Evolutionary conservation across 2,113 vertebrate genomes (phyloP).

Genomic region (Microtus montanus): DNA sequence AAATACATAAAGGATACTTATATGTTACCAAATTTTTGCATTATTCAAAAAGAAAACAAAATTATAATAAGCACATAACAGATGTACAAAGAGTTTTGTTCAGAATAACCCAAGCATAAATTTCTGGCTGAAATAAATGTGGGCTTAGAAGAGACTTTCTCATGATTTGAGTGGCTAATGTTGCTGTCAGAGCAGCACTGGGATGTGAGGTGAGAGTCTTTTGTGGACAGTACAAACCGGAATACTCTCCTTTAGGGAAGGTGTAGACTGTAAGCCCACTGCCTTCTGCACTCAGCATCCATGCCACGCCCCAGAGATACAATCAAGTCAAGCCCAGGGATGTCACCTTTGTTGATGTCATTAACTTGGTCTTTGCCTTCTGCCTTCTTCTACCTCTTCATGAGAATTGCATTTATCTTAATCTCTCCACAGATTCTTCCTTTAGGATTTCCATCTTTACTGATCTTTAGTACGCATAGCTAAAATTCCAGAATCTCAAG

Average conservation of each 20-base stretch:
- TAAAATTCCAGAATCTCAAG: not conserved
- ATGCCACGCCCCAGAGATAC: not conserved
- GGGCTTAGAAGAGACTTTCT: not conserved
- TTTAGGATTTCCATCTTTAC: not conserved
- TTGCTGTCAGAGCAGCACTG: not conserved
- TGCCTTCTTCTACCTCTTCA: not conserved
- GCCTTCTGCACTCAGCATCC: not conserved
- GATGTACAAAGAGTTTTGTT: not conserved
- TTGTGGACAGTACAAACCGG: not conserved
- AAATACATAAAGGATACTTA: not conserved
- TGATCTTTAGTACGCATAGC: no score
- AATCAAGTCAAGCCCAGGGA: not conserved
- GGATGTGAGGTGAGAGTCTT: not conserved
- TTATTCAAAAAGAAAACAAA: constrained; percentile 13
- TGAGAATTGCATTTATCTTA: not conserved
- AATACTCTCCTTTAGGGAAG: rapidly evolving
- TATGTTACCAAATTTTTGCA: not conserved
- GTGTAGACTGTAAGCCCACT: not conserved
- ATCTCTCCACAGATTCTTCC: not conserved
- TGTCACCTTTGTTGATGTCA: not conserved
- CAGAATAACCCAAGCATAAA: not conserved
- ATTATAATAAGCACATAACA: not conserved
- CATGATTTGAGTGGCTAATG: not conserved
- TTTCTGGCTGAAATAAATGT: not conserved
- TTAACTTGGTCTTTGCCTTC: not conserved